Evolutionary conservation across 2,797 vertebrate genomes (phyloP), one percentile per base, ranked within the genome.

Genomic region (Anas capensis): DNA sequence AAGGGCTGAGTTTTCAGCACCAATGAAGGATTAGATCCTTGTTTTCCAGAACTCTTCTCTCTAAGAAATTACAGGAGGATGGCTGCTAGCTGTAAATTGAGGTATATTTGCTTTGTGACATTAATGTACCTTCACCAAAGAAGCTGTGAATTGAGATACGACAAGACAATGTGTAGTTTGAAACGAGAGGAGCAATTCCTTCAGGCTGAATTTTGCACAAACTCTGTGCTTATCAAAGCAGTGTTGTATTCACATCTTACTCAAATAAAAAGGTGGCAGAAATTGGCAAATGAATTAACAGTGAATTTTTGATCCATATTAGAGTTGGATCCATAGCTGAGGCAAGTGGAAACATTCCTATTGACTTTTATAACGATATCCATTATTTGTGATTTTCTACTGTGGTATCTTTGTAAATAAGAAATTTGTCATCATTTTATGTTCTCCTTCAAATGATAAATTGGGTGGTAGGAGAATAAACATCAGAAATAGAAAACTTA

Each of bases 221-320:
- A 38, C 49, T 54, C 49, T 56, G 14, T 15, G 19, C 14, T 26
- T 65, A 29, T 11, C 18, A 65, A 65, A 79, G 23, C 53, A 56
- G 38, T 31, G n/a, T 54, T 65, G n/a, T 19, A 33, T 34, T 73
- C 19, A 34, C 27, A 20, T 18, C 8, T 64, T 51, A 53, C 60
- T 44, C 26, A 42, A 33, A 73, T 44, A 65, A 65, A 54, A 40
- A 79, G 33, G 20, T 10, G 14, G 29, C 49, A 86, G 42, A 84
- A 94, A 90, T 49, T 76, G 82, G 31, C 46, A 83, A 82, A 92
- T 42, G 26, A 83, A 86, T 89, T 81, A 73, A 65, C 42, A 23
- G 16, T 51, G 69, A 81, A 34, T 6, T 76, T 69, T 86, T 3
- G 5, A 24, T 92, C 66, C 53, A 53, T 2, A 3, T 18, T 88